Conservation (phyloP, 2,113 vertebrate genomes). For the Phyllostomus hastatus region DNA sequence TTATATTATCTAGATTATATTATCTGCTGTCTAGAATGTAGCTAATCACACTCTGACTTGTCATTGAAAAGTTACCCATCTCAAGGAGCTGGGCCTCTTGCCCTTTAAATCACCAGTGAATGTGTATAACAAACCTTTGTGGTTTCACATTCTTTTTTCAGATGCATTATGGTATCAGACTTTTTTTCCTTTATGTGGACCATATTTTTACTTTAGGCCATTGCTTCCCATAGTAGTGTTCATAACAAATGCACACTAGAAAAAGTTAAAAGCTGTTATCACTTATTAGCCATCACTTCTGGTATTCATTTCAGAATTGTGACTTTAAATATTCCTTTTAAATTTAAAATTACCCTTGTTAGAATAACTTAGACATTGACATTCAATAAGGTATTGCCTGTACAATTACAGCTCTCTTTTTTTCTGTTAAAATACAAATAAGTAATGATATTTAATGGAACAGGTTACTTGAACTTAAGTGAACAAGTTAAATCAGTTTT, state of each 20-base stretch:
- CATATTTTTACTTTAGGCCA: neutral
- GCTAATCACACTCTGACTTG: neutral
- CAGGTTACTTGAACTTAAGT: neutral
- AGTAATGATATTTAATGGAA: neutral
- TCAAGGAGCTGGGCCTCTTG: neutral
- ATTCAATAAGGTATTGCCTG: neutral
- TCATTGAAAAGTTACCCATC: neutral
- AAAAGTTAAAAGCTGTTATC: neutral
- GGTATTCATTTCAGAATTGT: neutral
- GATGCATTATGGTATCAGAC: neutral
- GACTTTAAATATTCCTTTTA: neutral
- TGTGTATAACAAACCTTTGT: neutral
- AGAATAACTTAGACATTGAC: neutral
- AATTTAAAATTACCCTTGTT: constrained; percentile 27
- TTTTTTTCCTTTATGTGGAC: neutral
- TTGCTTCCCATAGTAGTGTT: neutral
- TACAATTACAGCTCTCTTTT: neutral
- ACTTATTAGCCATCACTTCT: neutral
- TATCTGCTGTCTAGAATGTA: neutral
- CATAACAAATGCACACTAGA: neutral
- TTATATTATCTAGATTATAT: neutral
- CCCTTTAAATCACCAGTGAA: neutral
- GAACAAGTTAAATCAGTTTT: neutral
- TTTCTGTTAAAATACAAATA: constrained; percentile 1
- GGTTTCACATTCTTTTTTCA: neutral